Base-by-base conservation (phyloP, 2,888 invertebrate species). In the Galerucella pusilla region DNA sequence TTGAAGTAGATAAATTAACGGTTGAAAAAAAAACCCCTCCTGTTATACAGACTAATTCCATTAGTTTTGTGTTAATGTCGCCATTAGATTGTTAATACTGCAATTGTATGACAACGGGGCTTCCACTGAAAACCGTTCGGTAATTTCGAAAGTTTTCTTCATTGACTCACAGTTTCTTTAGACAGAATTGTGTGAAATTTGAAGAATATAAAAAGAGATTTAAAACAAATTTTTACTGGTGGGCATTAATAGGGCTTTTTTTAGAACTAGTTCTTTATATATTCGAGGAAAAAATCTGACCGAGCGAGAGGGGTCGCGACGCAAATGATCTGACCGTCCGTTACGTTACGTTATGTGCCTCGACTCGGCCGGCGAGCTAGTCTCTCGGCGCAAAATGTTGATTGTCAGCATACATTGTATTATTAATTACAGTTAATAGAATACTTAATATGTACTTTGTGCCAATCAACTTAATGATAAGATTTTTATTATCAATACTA, bases 1-100 rank as follows among this genome's bases (percentile, higher is more conserved):
- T 20, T n/a, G 46, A 42, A 45, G 49, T 69, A 54, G 25, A 69
- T 69, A 69, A 69, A 69, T 69, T 61, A 69, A 28, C 20, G 12
- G 60, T 45, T 9, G 14, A 46, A 68, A 14, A 49, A 69, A 69
- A 68, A 69, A 61, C 61, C 28, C 52, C 28, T 61, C 49, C 49
- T 61, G 69, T 61, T 60, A 28, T 28, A 49, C 61, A 25, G 28
- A 46, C 12, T 60, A 69, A 60, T 61, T 46, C 20, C 69, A 69
- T 69, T 69, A 69, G 52, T 49, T 68, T 61, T 61, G 49, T 45
- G 16, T 69, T 61, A 69, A 35, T 20, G 69, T 20, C 28, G 28
- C 28, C 35, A 46, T 69, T 61, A 35, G 16, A 61, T 46, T 16
- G 68, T 3, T 68, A 68, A 59, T 68, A 60, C 45, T 46, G 46